Evolutionary conservation across 2,113 vertebrate species (phyloP).

Genomic region (Platysteira castanea): DNA sequence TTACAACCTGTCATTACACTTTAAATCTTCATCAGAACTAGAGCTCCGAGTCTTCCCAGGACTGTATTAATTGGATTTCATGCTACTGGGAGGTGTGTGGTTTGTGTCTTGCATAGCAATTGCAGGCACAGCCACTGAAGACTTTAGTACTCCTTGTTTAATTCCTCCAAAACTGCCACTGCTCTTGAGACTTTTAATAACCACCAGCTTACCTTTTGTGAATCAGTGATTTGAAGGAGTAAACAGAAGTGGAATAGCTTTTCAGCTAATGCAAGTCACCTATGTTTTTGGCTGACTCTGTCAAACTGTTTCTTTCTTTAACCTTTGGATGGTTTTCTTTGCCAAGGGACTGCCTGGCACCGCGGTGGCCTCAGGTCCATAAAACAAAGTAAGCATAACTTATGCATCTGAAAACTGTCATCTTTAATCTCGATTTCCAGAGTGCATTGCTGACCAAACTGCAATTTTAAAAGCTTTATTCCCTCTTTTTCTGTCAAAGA

Average conservation of each 20-base stretch:
- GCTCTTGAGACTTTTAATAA: slow-evolving; percentile 6
- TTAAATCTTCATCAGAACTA: slow-evolving; percentile 23
- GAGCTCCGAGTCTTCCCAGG: neutral
- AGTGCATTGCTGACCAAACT: slow-evolving; percentile 31
- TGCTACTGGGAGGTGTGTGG: neutral
- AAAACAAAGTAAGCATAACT: slow-evolving; percentile 42
- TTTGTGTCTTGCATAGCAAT: slow-evolving; percentile 37
- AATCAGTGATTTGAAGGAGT: neutral
- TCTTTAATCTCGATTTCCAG: slow-evolving; percentile 53
- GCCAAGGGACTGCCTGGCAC: neutral
- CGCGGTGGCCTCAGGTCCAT: neutral
- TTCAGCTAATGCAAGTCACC: neutral
- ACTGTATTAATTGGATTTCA: slow-evolving; percentile 34
- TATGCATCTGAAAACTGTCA: slow-evolving; percentile 46
- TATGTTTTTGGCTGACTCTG: neutral
- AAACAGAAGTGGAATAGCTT: slow-evolving; percentile 20
- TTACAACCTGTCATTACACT: neutral
- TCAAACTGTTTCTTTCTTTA: slow-evolving; percentile 9
- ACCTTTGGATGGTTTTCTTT: slow-evolving; percentile 24
- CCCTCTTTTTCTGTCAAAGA: neutral
- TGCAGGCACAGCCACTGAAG: neutral
- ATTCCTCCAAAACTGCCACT: neutral
- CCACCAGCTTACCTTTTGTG: neutral
- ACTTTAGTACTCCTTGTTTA: neutral
- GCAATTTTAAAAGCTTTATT: slow-evolving; percentile 54